Evolutionary conservation across 2,888 invertebrate species (phyloP), one percentile per base, ranked within the genome.

Genomic region (Drosophila kanekoi): DNA sequence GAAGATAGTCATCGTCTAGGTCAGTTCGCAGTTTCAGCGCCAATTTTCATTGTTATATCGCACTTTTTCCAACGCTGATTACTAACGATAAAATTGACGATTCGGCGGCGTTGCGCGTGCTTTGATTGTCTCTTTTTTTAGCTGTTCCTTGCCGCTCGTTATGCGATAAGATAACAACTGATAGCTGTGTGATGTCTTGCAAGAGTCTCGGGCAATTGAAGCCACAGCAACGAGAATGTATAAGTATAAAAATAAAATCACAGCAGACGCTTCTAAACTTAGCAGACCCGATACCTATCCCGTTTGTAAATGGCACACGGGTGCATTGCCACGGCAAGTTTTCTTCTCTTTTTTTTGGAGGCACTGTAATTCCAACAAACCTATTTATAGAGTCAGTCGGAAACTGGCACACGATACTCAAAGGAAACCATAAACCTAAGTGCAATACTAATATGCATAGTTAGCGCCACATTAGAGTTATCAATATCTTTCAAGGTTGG

Each of bases 281-380:
- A 83, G 81, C 56, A 40, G 51, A 66, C 40, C 28, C 40, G 32
- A 43, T 72, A 44, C 37, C 48, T 40, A 40, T 67, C 43, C 41
- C n/a, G 44, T 52, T 48, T 37, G 57, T 71, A 85, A 85, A 85
- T 85, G 85, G 89, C 84, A 88, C 79, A 81, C 67, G 81, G 51
- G 85, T 86, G 79, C 87, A 79, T 81, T 85, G 89, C 72, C 84
- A 75, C 59, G 57, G 52, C 33, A 44, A 64, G 43, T 18, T 16
- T 40, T 40, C 28, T 28, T 28, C 28, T 28, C 28, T 8, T 16
- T 4, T 44, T 61, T 69, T 68, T 72, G 62, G 54, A 58, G 52
- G 16, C 20, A 56, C 51, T 76, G 51, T 53, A 47, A 58, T 60
- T 53, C 45, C 40, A 58, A 45, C 47, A 16, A n/a, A 40, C 49